Evolutionary conservation across 2,888 invertebrate species (phyloP).

Genomic region (Choristoneura rosaceana): DNA sequence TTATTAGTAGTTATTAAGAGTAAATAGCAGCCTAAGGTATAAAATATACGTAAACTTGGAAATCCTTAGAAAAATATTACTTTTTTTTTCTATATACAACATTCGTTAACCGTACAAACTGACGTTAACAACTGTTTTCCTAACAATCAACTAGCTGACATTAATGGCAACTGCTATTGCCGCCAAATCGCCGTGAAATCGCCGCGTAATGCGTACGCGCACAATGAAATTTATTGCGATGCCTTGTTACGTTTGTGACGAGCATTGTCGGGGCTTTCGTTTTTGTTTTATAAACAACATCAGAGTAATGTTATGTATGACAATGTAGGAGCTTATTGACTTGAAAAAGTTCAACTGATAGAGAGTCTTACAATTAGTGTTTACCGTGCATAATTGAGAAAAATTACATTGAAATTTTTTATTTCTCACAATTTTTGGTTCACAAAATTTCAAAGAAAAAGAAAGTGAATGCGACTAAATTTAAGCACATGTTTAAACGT

Average conservation of each 20-base stretch:
- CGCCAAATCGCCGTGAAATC: constrained; percentile 66
- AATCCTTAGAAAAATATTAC: too few relatives aligned
- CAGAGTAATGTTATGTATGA: background rate
- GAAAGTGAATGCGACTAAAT: background rate
- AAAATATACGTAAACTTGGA: too few relatives aligned
- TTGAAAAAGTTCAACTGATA: too few relatives aligned
- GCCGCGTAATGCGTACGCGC: constrained; percentile 49
- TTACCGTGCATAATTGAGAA: too few relatives aligned
- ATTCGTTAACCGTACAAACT: background rate
- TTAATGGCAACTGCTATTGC: constrained; percentile 37
- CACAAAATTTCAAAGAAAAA: background rate
- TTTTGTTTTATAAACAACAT: constrained; percentile 29
- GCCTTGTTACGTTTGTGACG: constrained; percentile 28
- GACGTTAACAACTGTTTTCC: constrained; percentile 20
- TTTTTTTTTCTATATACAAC: background rate
- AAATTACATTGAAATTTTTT: too few relatives aligned
- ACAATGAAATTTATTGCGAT: constrained; percentile 21
- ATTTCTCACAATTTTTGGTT: background rate
- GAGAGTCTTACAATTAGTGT: too few relatives aligned
- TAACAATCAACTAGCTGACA: constrained; percentile 15
- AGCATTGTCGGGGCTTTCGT: constrained; percentile 32
- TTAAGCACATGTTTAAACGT: background rate
- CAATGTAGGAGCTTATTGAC: too few relatives aligned
- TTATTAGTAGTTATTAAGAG: too few relatives aligned
- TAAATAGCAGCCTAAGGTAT: too few relatives aligned